These are phyloP conservation scores for Tyrannus savana DNA, from an alignment of 2,113 vertebrate species.

Conservation along the genomic window DNA sequence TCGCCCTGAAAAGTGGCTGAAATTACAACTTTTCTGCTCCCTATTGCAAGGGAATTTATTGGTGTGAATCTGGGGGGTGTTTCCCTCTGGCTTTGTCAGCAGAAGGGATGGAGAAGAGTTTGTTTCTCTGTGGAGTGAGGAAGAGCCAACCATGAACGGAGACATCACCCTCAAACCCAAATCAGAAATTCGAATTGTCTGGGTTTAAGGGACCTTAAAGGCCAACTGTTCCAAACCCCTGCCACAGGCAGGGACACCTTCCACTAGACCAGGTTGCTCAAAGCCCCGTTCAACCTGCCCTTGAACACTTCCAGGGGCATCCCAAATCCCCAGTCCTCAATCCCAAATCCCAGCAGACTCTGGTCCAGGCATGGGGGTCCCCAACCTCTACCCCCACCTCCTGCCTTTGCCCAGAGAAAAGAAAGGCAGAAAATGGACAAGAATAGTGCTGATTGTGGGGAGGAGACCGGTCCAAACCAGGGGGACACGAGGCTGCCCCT, in stretches of 20 bases:
- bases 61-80: background rate
- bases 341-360: background rate
- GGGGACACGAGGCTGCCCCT: background rate
- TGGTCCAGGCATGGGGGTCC: accelerated
- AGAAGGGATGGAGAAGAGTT: background rate
- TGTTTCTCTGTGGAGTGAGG: accelerated
- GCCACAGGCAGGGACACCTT: background rate
- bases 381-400: background rate
- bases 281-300: background rate
- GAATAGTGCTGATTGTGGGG: background rate
- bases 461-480: accelerated
- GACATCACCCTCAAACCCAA: background rate
- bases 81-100: background rate
- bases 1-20: background rate
- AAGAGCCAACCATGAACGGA: accelerated
- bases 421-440: background rate
- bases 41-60: background rate
- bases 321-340: background rate
- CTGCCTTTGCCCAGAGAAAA: background rate
- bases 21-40: background rate
- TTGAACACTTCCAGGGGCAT: background rate
- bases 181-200: accelerated
- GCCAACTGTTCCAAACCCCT: background rate
- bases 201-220: background rate
- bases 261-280: background rate